These are phyloP conservation scores for Carettochelys insculpta DNA, from an alignment of 2,113 vertebrate genomes.

Conservation along the genomic window DNA sequence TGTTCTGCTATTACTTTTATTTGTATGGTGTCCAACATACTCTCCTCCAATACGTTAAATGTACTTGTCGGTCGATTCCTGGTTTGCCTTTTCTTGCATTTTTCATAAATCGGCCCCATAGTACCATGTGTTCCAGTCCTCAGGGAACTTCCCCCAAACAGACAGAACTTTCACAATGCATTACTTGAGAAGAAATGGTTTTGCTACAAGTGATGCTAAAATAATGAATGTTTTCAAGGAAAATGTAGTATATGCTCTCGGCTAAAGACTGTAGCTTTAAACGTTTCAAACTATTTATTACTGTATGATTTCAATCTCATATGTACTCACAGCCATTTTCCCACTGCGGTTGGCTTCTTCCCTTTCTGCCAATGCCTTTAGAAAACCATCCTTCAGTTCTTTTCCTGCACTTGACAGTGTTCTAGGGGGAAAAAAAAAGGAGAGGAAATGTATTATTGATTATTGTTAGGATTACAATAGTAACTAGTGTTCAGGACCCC, in stretches of 20 bases:
- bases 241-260: not conserved
- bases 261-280: not conserved
- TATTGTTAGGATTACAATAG: not conserved
- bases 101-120: not conserved
- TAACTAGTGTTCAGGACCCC: not conserved
- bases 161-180: accelerated
- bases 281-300: not conserved
- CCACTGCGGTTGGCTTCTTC: constrained; percentile 83
- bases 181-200: not conserved
- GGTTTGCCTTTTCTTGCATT: not conserved
- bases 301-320: not conserved
- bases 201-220: not conserved
- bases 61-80: not conserved
- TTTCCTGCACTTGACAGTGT: constrained; percentile 81
- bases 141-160: not conserved
- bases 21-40: not conserved
- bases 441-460: not conserved
- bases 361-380: constrained; percentile 80
- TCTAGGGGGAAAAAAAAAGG: constrained; percentile 83
- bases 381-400: constrained; percentile 83
- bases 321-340: constrained; percentile 86
- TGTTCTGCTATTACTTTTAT: not conserved
- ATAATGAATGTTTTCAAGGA: not conserved
- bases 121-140: accelerated
- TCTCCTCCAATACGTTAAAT: not conserved